Evolutionary conservation across 2,797 vertebrate genomes (phyloP), one percentile per base, ranked within the genome.

Genomic region (Trachurus trachurus): DNA sequence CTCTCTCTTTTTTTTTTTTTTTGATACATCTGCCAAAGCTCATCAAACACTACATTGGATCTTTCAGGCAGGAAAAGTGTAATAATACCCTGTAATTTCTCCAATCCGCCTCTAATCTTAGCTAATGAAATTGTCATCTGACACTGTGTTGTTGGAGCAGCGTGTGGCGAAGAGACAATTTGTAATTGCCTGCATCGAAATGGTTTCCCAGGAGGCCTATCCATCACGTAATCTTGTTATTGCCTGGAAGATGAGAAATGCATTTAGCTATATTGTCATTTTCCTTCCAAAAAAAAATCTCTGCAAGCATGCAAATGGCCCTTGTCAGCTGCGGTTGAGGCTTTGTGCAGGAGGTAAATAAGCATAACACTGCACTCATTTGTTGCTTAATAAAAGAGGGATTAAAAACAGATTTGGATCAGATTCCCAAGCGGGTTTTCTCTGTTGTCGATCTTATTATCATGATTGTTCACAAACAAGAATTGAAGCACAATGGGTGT

Each of bases 61-160:
- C 87, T 84, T 88, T 86, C 74, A 88, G 82, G 83, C 90, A 87
- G 83, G 79, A 91, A 31, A 92, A 89, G 87, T 81, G 74, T 81
- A 92, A 94, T 92, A 93, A 93, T 86, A 80, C 82, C 72, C 83
- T 85, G 76, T 88, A 88, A 93, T 92, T 92, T 88, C 89, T 80
- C 67, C 90, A 89, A 84, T 91, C 91, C 75, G 69, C 80, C 76
- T 92, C 83, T 90, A 90, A 94, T 95, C 93, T 93, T 85, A 83
- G 87, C 93, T 93, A 95, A 96, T 95, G 89, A 95, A 95, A 95
- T 92, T 92, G 92, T 94, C 90, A 92, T 91, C 90, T 87, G 90
- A 94, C 89, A 90, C 84, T 44, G 78, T 75, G 77, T 87, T 87
- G 74, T 91, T 88, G 83, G 85, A 89, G 88, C 71, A 71, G 84